Conservation (phyloP, 2,113 vertebrate species). For the Calyptomena viridis region DNA sequence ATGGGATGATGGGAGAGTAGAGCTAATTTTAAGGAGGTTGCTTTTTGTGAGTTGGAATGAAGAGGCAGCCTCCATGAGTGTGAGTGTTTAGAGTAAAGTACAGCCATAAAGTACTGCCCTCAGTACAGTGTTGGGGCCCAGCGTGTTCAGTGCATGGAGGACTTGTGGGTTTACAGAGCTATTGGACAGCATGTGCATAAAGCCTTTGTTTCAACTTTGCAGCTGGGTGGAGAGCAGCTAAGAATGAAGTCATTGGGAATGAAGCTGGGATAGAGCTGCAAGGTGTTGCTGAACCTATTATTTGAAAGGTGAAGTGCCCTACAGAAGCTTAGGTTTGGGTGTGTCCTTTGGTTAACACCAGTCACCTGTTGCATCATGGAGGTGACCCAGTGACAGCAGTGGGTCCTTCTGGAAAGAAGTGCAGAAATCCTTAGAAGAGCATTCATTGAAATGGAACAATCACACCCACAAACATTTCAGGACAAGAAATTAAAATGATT, state of each 20-base stretch:
- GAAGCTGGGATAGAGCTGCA: not conserved
- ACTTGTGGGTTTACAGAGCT: not conserved
- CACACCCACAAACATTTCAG: not conserved
- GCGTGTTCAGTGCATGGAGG: not conserved
- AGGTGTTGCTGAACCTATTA: conserved; percentile 11
- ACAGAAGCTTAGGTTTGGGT: rapidly evolving
- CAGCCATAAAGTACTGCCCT: not conserved
- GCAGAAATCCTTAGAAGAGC: not conserved
- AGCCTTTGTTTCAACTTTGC: not conserved
- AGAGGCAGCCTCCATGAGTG: not conserved
- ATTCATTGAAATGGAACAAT: not conserved
- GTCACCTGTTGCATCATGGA: not conserved
- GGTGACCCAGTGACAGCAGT: not conserved
- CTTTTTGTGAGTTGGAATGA: not conserved
- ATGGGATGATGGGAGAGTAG: not conserved
- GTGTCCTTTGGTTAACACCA: not conserved
- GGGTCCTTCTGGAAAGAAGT: not conserved
- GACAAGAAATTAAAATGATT: not conserved
- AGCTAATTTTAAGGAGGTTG: not conserved
- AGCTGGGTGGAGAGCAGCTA: not conserved
- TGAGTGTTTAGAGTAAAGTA: not conserved
- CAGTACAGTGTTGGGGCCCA: not conserved
- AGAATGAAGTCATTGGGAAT: not conserved
- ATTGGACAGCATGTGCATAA: rapidly evolving
- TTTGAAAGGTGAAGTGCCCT: not conserved